Conservation (phyloP, 2,113 vertebrate genomes). For the Podarcis muralis region DNA sequence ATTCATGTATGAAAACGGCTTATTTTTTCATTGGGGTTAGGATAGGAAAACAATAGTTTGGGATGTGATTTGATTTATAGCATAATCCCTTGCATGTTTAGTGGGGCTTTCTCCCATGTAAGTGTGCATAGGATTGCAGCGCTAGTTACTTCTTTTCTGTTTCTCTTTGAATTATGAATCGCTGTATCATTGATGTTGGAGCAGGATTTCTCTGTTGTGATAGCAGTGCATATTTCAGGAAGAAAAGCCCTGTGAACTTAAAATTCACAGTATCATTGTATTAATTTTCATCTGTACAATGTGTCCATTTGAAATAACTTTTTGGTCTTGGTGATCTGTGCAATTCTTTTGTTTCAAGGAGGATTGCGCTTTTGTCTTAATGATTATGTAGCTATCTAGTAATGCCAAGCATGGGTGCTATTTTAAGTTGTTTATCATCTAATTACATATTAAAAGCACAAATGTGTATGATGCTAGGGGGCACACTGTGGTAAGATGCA, state of each 20-base stretch:
- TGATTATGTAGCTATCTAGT: slow-evolving; percentile 28
- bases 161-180: slow-evolving; percentile 69
- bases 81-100: not conserved
- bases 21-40: slow-evolving; percentile 53
- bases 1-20: slow-evolving; percentile 59
- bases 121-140: not conserved
- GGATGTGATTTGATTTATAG: slow-evolving; percentile 51
- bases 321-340: slow-evolving; percentile 22
- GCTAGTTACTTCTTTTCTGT: slow-evolving; percentile 63
- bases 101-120: not conserved
- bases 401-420: slow-evolving; percentile 54
- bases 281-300: slow-evolving; percentile 50
- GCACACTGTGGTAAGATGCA: not conserved
- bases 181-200: slow-evolving; percentile 64
- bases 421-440: not conserved
- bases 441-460: not conserved
- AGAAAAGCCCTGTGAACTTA: slow-evolving; percentile 62
- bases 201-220: slow-evolving; percentile 67
- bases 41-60: slow-evolving; percentile 53
- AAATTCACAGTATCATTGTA: slow-evolving; percentile 55
- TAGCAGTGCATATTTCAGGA: slow-evolving; percentile 64
- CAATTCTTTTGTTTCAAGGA: slow-evolving; percentile 27
- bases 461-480: not conserved
- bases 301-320: slow-evolving; percentile 39
- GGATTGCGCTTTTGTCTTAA: slow-evolving; percentile 37